phyloP scores from a whole-genome alignment of 2,797 vertebrate species.

The Sylvilagus floridanus region DNA sequence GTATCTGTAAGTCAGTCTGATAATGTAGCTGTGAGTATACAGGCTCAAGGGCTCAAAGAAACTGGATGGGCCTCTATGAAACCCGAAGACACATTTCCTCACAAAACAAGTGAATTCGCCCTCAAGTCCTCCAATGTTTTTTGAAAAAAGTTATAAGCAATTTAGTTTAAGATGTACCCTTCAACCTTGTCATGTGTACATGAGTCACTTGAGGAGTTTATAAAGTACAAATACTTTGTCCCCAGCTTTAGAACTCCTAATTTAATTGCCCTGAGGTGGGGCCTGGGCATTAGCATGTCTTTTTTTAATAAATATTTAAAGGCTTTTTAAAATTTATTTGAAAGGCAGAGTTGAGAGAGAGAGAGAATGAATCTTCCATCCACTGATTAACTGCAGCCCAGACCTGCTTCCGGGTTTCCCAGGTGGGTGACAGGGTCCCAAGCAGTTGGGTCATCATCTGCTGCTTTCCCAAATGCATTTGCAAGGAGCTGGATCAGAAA shows the following conservation, averaged over 20 bases:
- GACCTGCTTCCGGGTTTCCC: too few species aligned
- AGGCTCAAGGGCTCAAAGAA: background rate
- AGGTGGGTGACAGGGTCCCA: too few species aligned
- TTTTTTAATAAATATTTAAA: too few species aligned
- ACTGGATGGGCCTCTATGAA: background rate
- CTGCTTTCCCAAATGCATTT: too few species aligned
- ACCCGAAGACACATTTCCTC: background rate
- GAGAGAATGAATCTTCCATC: too few species aligned
- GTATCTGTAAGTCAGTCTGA: background rate
- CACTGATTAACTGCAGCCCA: too few species aligned
- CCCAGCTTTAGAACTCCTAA: background rate
- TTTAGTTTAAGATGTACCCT: background rate
- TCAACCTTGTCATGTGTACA: background rate
- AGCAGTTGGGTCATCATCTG: too few species aligned
- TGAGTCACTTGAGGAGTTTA: background rate
- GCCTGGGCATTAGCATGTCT: background rate
- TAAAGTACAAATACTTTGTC: background rate
- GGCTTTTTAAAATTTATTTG: too few species aligned
- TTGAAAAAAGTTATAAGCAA: background rate
- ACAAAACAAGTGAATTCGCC: background rate
- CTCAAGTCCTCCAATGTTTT: background rate
- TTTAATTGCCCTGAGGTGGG: background rate
- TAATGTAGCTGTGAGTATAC: background rate
- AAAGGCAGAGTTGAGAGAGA: too few species aligned
- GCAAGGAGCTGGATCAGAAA: too few species aligned